These are phyloP conservation scores for Chlorops oryzae DNA, from an alignment of 1,140 invertebrate genomes.

Conservation along the genomic window DNA sequence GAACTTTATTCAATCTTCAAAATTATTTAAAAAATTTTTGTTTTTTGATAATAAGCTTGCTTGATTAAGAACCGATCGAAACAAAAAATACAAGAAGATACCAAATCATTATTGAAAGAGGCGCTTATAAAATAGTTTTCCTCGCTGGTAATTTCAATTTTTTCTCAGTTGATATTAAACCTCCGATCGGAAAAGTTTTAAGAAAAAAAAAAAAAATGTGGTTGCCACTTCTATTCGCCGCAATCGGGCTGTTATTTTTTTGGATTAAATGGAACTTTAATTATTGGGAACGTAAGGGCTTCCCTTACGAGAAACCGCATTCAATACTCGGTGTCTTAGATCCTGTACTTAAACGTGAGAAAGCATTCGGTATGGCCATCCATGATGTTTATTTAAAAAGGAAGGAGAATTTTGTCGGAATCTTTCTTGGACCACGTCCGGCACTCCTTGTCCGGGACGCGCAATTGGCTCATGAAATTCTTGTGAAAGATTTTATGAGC, in stretches of 20 bases:
- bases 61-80: too few species aligned
- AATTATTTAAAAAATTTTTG: too few species aligned
- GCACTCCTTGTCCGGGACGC: conserved; percentile 49
- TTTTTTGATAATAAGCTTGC: too few species aligned
- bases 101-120: too few species aligned
- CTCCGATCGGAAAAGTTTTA: too few species aligned
- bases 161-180: too few species aligned
- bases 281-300: conserved; percentile 38
- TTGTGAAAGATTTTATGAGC: conserved; percentile 48
- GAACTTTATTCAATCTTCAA: too few species aligned
- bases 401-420: conserved; percentile 32
- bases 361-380: conserved; percentile 34
- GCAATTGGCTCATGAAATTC: conserved; percentile 44
- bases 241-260: conserved; percentile 33
- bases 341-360: conserved; percentile 17
- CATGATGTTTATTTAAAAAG: conserved; percentile 29
- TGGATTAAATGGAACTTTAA: conserved; percentile 31
- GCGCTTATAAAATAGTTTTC: too few species aligned
- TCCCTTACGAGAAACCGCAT: conserved; percentile 14
- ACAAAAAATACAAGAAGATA: too few species aligned
- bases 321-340: conserved; percentile 38
- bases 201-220: conserved; percentile 11
- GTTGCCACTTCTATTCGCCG: conserved; percentile 37
- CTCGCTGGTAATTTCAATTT: too few species aligned
- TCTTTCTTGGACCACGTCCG: conserved; percentile 41